phyloP scores from a whole-genome alignment of 2,113 vertebrate genomes.

The Leucosticte australis region DNA sequence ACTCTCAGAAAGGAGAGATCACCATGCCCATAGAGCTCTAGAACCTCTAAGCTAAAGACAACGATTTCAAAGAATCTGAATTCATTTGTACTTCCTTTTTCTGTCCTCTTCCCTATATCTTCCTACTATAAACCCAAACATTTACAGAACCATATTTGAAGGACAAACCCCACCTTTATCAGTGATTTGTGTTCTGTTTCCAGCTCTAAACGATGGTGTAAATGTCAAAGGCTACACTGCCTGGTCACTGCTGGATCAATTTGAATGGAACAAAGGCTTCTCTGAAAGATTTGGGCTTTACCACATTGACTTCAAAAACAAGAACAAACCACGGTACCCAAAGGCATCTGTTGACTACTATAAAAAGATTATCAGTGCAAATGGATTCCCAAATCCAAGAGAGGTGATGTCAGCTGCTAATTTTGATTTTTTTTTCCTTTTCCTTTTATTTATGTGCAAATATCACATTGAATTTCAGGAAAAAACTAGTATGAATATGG shows the following conservation, averaged over 20 bases:
- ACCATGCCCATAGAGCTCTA: background rate
- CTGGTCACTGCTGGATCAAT: slow-evolving; percentile 93
- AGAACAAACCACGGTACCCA: slow-evolving; percentile 87
- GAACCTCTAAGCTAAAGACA: background rate
- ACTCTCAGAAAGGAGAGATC: background rate
- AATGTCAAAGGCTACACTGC: slow-evolving; percentile 88
- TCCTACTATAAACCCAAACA: background rate
- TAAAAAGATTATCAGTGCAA: slow-evolving; percentile 83
- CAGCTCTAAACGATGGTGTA: slow-evolving; percentile 90
- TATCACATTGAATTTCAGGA: background rate
- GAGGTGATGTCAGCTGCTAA: slow-evolving; percentile 73
- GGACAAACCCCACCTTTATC: background rate
- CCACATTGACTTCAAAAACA: slow-evolving; percentile 85
- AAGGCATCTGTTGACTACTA: slow-evolving; percentile 91
- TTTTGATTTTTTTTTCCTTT: background rate
- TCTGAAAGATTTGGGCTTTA: slow-evolving; percentile 89
- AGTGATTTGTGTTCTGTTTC: background rate
- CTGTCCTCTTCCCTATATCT: background rate
- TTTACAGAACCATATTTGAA: background rate
- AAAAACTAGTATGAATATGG: background rate
- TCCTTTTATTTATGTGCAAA: background rate
- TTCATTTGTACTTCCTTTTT: background rate
- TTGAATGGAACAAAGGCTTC: slow-evolving; percentile 93
- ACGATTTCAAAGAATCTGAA: background rate
- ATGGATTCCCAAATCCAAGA: slow-evolving; percentile 88